Percentiles rank a stretch among this genome's conserved stretches.
These are phyloP conservation scores for Pygoscelis antarcticus DNA, from an alignment of 2,113 vertebrate species.

Conservation along the genomic window DNA sequence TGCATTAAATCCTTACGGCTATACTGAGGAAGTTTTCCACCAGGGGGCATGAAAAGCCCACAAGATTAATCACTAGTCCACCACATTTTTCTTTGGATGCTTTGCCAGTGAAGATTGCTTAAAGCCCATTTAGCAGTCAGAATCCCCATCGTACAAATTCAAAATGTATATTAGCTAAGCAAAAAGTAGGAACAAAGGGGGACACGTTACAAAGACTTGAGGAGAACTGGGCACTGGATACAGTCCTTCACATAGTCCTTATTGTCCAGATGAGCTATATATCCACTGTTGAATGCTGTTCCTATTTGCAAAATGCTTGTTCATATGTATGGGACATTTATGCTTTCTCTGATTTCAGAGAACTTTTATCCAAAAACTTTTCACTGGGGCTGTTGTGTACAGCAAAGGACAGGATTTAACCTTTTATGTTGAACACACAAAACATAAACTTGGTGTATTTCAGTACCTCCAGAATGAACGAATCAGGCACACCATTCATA, in stretches of 20 bases:
- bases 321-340: neutral
- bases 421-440: neutral
- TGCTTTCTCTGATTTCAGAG: neutral
- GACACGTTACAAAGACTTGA: neutral
- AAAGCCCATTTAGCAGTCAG: neutral
- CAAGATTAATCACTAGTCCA: neutral
- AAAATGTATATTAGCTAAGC: neutral
- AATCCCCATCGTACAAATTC: neutral
- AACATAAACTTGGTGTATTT: neutral
- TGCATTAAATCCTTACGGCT: neutral
- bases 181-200: neutral
- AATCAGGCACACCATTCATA: neutral
- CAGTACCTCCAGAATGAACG: neutral
- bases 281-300: neutral
- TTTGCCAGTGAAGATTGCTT: neutral
- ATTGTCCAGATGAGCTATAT: neutral
- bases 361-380: neutral
- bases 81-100: neutral
- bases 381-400: neutral
- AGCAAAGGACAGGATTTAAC: neutral
- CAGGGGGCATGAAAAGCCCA: slow-evolving; percentile 68
- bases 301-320: neutral
- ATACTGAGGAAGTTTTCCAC: slow-evolving; percentile 16
- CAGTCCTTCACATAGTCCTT: neutral
- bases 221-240: neutral